Base-by-base conservation (phyloP, 2,113 vertebrate species). In the Eulemur macaco region DNA sequence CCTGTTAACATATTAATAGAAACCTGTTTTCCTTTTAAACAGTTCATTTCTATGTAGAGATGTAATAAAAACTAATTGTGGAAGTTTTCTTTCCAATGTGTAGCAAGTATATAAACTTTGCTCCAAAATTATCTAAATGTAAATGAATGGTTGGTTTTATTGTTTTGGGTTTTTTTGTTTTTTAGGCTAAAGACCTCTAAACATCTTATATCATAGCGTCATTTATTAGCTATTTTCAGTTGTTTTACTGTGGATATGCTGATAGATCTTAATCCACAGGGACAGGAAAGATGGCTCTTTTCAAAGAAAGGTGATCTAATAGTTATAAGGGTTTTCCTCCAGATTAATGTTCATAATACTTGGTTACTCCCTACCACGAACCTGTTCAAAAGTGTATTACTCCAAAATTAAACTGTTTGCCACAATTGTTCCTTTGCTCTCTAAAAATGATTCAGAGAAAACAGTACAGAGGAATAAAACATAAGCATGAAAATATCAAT, bases 201-300 rank as follows among this genome's bases (percentile, higher is more conserved):
- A 18, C 27, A 58, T 73, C 52, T 45, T 58, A 37, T 63, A 47
- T 74, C 31, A 34, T 63, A 42, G 52, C 50, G 34, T 58, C n/a
- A 94, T 86, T 81, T 50, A 23, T 63, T 68, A 52, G 13, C 6
- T 66, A 68, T 66, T 84, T 86, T 69, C 23, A 37, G 4, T 76
- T 37, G 12, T 34, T 86, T 76, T 86, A 74, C 17, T 66, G 94
- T 97, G 88, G 91, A 91, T 95, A 73, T 47, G 64, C 97, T 96
- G 63, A 94, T 96, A 92, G 71, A 73, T 37, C 27, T 95, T 86
- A 73, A 95, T 58, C 23, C n/a, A 8, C 71, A 54, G 1, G 13
- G 68, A 84, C 12, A 50, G 25, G 47, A 84, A 71, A 69, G 27
- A 73, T 56, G 13, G 23, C 31, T 56, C 29, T 93, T 27, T 89